phyloP scores from a whole-genome alignment of 2,113 vertebrate genomes.

The Cinclus mexicanus region DNA sequence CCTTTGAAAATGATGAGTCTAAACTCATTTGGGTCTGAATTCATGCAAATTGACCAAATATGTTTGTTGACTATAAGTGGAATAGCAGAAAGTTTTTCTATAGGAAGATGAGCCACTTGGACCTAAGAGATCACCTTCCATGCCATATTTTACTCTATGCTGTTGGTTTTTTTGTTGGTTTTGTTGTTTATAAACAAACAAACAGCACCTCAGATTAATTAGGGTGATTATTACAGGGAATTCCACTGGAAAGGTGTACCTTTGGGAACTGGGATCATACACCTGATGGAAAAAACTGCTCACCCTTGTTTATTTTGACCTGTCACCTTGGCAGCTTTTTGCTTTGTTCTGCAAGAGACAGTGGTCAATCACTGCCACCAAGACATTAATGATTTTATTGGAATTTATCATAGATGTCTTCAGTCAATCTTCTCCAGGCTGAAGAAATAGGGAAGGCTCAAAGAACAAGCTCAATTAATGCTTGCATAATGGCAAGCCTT shows the following conservation, averaged over 20 bases:
- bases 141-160: background rate
- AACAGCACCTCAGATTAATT: background rate
- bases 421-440: background rate
- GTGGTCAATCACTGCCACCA: background rate
- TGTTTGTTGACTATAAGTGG: background rate
- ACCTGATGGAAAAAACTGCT: background rate
- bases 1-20: background rate
- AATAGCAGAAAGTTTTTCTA: background rate
- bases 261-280: background rate
- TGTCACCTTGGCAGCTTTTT: background rate
- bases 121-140: background rate
- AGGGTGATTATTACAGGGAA: background rate
- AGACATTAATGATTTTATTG: background rate
- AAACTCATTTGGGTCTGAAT: background rate
- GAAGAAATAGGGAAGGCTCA: background rate
- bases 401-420: background rate
- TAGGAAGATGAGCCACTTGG: background rate
- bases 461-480: background rate
- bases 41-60: background rate
- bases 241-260: background rate
- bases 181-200: background rate
- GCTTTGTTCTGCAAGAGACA: background rate
- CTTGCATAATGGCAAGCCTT: background rate
- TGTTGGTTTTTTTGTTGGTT: rapidly evolving
- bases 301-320: background rate